Evolutionary conservation across 1,140 invertebrate species (phyloP), one percentile per base, ranked within the genome.

Genomic region (Lasioglossum albipes): DNA sequence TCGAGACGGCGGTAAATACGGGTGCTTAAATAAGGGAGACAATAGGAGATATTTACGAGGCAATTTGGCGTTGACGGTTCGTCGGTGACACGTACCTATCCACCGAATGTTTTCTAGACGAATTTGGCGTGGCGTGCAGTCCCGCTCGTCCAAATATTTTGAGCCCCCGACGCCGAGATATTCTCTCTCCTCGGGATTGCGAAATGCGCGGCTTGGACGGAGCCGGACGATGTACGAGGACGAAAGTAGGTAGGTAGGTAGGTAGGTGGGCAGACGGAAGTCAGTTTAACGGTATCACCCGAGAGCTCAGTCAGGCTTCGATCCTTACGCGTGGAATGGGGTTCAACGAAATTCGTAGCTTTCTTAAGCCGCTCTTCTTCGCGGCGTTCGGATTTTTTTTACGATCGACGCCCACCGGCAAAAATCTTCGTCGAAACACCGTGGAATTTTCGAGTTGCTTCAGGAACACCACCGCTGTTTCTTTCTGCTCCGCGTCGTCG

Each of bases 211-310:
- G 69, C 77, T 68, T 20, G 77, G 61, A 80, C 77, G 64, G 49
- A 74, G 76, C 45, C 65, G 81, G 82, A 74, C 85, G 85, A 87
- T 87, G 73, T 84, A 84, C 79, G 85, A 89, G 88, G 88, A 89
- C 87, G 88, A 91, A 91, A 91, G 90, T 90, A 91, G 90, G 89
- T 90, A 91, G 89, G 90, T 90, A 91, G 88, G 90, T 91, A 91
- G 89, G 84, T 90, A 90, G 90, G 90, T 91, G 88, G 89, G 85
- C 86, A 90, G 89, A 88, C 91, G 91, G 91, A 92, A 92, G 90
- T 92, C 89, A 87, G 88, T 88, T 91, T 92, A 92, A 92, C 91
- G 91, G 91, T 91, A 90, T 87, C 86, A 86, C 64, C 75, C 79
- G 84, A 84, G 86, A 87, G 85, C 71, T 82, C 76, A 83, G 77